Evolutionary conservation across 2,888 invertebrate genomes (phyloP), one percentile per base, ranked within the genome.

Genomic region (Itoplectis maculator): DNA sequence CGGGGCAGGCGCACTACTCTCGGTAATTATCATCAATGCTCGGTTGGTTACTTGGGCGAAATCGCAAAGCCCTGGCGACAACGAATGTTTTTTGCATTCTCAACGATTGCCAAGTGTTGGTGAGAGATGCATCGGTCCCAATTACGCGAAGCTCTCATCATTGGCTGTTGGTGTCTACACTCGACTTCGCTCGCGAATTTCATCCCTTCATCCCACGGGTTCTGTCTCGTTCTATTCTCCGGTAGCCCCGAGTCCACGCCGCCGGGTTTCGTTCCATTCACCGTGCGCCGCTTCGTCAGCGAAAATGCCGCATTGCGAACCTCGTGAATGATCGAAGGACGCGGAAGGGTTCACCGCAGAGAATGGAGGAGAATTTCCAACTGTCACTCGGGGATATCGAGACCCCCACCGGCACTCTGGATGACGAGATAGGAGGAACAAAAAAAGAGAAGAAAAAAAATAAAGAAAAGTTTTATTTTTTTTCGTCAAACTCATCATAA

Each of bases 221-320:
- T 56, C 18, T 15, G 11, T 54, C 61, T 40, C 56, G 13, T 42
- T 77, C 61, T 42, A 42, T n/a, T 54, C 56, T 70, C 69, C 51
- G 35, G 42, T 11, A 45, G 47, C 65, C 69, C 70, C 45, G 45
- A 11, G 37, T 23, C 54, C 51, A 8, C 3, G 29, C 29, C 11
- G 20, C 4, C 54, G 61, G 3, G 29, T 29, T 29, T 59, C 66
- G 72, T 73, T 23, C 45, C 61, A 68, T 63, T 76, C 68, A 73
- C 68, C 61, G 47, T 70, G 45, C 65, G 68, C n/a, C 29, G 29
- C 76, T 37, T 42, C 49, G 69, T 83, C 79, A 77, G 73, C 73
- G 49, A 76, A 76, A 82, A 79, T 59, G 82, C 75, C 75, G 61
- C 76, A 56, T 56, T 56, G 63, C 73, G 54, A 73, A 79, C 73